Base-by-base conservation (phyloP, 2,888 invertebrate species). In the Apodemia zela region DNA sequence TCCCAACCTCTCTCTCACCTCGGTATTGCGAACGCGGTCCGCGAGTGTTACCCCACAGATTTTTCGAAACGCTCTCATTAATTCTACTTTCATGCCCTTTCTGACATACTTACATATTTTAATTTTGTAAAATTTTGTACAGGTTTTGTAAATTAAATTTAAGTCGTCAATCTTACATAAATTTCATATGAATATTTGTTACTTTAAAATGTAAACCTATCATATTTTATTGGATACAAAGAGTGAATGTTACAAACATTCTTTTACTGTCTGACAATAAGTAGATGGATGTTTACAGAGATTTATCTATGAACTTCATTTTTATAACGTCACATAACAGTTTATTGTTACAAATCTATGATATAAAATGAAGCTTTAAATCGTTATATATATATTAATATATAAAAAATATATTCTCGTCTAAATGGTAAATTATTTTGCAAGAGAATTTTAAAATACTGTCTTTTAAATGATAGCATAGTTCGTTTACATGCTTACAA, bases 361-460 rank as follows among this genome's bases (percentile, higher is more conserved):
- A 80, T 80, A 79, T 54, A 85, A 87, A 87, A 82, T 74, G 75
- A 87, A 89, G 89, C 89, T 89, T 89, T 89, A 89, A 89, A 87
- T 89, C 88, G 88, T 84, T 76, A 84, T 84, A 82, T 33, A 33
- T 33, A 33, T 33, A 33, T 33, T 81, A 85, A 77, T 79, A 70
- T 71, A 73, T 71, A 1, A 77, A 74, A 73, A 78, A 73, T 78
- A 62, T 71, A 29, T 45, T 42, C 57, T 62, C 25, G 42, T 42
- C 6, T 6, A n/a, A 15, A 15, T 42, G 42, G 0, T 25, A 54
- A 54, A 21, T 25, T 13, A 18, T 21, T 25, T 33, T 7, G 47
- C 21, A 35, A 33, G 38, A 51, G 1, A 18, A 25, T 51, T 18
- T 68, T 69, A 73, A 73, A 67, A 72, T 67, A 69, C 38, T 21